Percentiles rank a stretch among this genome's conserved stretches.
These are phyloP conservation scores for Dromius quadrimaculatus DNA, from an alignment of 2,888 invertebrate genomes.

Conservation along the genomic window DNA sequence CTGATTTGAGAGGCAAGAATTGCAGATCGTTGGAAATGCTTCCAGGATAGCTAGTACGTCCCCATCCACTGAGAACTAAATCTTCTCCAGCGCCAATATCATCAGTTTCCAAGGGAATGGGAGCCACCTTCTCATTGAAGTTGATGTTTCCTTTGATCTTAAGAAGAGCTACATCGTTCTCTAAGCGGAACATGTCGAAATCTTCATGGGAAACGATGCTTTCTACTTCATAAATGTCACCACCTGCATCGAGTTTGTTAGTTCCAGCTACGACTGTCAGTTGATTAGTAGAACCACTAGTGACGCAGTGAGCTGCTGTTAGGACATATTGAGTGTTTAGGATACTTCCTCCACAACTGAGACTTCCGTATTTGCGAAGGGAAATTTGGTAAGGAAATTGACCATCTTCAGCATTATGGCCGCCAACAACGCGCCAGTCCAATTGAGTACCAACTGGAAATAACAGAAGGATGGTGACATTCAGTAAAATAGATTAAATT, in stretches of 20 bases:
- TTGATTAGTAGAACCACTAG: constrained; percentile 59
- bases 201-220: constrained; percentile 62
- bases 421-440: constrained; percentile 67
- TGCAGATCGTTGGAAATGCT: constrained; percentile 69
- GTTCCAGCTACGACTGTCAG: constrained; percentile 69
- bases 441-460: no score
- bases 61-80: constrained; percentile 68
- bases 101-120: constrained; percentile 58
- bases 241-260: constrained; percentile 67
- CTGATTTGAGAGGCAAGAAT: constrained; percentile 67
- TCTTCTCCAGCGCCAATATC: constrained; percentile 63
- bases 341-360: constrained; percentile 74
- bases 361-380: constrained; percentile 67
- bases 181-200: constrained; percentile 50
- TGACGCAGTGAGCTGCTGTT: constrained; percentile 72
- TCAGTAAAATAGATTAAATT: no score
- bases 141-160: constrained; percentile 43
- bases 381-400: constrained; percentile 71
- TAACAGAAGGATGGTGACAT: no score
- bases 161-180: constrained; percentile 56
- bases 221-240: constrained; percentile 65
- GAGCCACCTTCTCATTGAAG: constrained; percentile 53
- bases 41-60: constrained; percentile 70
- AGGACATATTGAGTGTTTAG: constrained; percentile 69
- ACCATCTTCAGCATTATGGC: constrained; percentile 68